These are phyloP conservation scores for Panulirus ornatus DNA, from an alignment of 1,140 invertebrate genomes.

Conservation along the genomic window DNA sequence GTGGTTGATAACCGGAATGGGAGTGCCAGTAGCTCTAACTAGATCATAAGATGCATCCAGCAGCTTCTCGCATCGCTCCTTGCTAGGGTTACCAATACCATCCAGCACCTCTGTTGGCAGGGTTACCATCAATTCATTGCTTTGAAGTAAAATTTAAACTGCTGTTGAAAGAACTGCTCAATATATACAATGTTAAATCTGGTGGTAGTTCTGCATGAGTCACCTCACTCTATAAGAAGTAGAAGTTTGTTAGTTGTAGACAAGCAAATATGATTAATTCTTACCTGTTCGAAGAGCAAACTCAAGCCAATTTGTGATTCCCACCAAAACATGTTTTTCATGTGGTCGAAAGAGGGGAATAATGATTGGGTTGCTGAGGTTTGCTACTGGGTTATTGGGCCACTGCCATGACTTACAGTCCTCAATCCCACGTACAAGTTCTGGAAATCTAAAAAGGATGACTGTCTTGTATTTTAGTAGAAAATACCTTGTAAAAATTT, in stretches of 20 bases:
- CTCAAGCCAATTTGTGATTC: constrained; percentile 45
- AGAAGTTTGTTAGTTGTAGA: too few relatives aligned
- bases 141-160: too few relatives aligned
- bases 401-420: constrained; percentile 29
- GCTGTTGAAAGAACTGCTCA: too few relatives aligned
- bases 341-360: constrained; percentile 44
- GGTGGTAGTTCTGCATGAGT: too few relatives aligned
- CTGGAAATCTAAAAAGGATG: constrained; percentile 30
- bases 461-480: too few relatives aligned
- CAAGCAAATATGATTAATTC: neutral
- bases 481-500: too few relatives aligned
- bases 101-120: constrained; percentile 34
- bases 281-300: constrained; percentile 30
- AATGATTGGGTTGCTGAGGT: constrained; percentile 22
- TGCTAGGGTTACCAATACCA: constrained; percentile 1
- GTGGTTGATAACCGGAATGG: constrained; percentile 26
- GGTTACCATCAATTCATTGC: too few relatives aligned
- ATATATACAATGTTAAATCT: too few relatives aligned
- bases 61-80: constrained; percentile 10
- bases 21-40: neutral
- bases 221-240: too few relatives aligned
- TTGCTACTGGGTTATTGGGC: constrained; percentile 35
- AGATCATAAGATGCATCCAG: neutral
- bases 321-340: constrained; percentile 1
- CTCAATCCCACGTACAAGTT: constrained; percentile 16